Evolutionary conservation across 1,140 invertebrate genomes (phyloP).

Genomic region (Eciton burchellii): DNA sequence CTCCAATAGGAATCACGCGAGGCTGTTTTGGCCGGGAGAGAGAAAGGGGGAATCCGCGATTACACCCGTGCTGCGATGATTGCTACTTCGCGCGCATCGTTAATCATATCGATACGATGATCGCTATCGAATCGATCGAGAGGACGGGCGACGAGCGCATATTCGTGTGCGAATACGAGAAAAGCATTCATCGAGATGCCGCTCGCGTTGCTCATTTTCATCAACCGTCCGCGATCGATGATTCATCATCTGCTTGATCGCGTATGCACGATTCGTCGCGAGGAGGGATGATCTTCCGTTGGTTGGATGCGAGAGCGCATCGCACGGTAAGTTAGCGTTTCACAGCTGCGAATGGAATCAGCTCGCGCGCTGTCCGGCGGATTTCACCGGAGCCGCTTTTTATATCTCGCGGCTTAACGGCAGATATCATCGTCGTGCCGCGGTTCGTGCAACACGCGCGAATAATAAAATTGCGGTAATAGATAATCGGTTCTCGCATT

Average conservation of each 20-base stretch:
- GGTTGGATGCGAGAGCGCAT: not conserved
- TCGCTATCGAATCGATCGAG: conserved; percentile 27
- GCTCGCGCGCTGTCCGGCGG: not conserved
- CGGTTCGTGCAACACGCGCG: not conserved
- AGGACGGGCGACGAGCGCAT: not conserved
- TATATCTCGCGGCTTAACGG: conserved; percentile 1
- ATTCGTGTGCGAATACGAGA: conserved; percentile 21
- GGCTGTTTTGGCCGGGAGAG: no score
- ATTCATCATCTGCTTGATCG: conserved; percentile 13
- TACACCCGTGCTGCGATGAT: conserved; percentile 28
- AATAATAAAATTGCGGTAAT: conserved; percentile 43
- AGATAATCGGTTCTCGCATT: conserved; percentile 43
- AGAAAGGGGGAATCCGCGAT: not conserved
- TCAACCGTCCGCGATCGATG: conserved; percentile 27
- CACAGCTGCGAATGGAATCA: not conserved
- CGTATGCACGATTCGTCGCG: not conserved
- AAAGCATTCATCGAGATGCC: not conserved
- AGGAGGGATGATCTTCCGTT: not conserved
- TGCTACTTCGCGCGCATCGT: conserved; percentile 3
- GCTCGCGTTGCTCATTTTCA: not conserved
- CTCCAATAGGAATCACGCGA: no score
- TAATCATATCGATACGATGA: conserved; percentile 17
- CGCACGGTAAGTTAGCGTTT: not conserved
- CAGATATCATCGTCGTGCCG: conserved; percentile 36
- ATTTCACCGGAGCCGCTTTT: not conserved